Base-by-base conservation (phyloP, 2,797 vertebrate genomes). In the Notolabrus celidotus region DNA sequence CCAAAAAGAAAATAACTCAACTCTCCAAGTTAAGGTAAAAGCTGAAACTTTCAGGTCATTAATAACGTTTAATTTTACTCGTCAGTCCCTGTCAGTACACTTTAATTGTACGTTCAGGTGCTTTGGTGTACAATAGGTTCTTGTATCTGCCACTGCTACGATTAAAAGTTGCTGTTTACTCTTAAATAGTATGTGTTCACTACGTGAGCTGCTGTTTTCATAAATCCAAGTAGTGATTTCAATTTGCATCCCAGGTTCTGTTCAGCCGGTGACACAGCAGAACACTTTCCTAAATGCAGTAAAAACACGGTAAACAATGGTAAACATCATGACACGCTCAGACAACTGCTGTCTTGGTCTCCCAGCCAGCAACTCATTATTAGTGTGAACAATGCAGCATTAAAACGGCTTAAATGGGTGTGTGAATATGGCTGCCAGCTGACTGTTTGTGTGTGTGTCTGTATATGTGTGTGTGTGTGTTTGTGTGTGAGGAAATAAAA, bases 301-400 rank as follows among this genome's bases (percentile, higher is more conserved):
- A 63, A 60, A 36, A 36, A 12, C 34, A 36, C 14, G 34, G 34
- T 36, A 14, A 36, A 36, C 34, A 31, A 46, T 7, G 25, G 57
- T 64, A 67, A 79, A 81, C 67, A 80, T 3, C 67, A 62, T 63
- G 36, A 71, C 47, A 53, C 42, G 46, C 29, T 42, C 33, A 60
- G 15, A 50, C 22, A 46, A 46, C 49, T 62, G 49, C 22, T 47
- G 34, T 59, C 38, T 63, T 36, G 52, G 60, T 64, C 41, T 53
- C 19, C 15, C 54, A 60, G 59, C 58, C 41, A 56, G 45, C 38
- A 46, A 41, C 53, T 74, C 57, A 59, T 76, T 67, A 77, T 72
- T 66, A 65, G 27, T 12, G 20, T 42, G 62, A 56, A 63, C 67
- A 61, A 73, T 54, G 56, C 70, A n/a, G 47, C 74, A 43, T 67